A percentile compares a stretch with the other conserved stretches of the same genome.
Conservation (phyloP, 2,113 vertebrate species). For the Pelmatolapia mariae region DNA sequence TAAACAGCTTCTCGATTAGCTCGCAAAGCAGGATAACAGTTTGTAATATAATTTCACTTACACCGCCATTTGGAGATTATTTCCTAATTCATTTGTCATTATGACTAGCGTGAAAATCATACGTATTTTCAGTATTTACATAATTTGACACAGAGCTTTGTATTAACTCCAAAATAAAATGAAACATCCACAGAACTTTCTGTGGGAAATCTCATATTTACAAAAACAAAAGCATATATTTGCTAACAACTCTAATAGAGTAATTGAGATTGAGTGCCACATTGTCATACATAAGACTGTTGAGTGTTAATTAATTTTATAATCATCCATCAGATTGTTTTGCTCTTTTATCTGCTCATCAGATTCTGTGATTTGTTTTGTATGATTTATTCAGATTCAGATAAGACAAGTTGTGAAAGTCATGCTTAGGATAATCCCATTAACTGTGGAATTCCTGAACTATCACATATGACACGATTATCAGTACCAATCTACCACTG, state of each 20-base stretch:
- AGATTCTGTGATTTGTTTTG: neutral
- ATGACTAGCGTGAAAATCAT: neutral
- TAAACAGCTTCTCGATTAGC: neutral
- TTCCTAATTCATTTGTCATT: neutral
- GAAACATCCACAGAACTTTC: neutral
- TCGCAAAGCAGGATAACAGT: neutral
- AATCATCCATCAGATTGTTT: neutral
- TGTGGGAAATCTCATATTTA: neutral
- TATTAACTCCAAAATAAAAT: neutral
- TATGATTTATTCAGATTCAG: neutral
- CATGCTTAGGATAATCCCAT: neutral
- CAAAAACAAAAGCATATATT: neutral
- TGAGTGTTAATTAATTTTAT: constrained; percentile 19
- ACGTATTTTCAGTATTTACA: neutral
- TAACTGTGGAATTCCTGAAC: neutral
- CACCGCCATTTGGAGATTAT: neutral
- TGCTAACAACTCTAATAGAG: neutral
- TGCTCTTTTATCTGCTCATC: neutral
- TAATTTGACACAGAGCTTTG: neutral
- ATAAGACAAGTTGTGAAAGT: neutral
- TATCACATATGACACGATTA: neutral
- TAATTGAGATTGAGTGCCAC: neutral
- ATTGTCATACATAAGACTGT: neutral
- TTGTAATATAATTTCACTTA: neutral
- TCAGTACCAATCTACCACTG: neutral